Percentiles rank a stretch among this genome's conserved stretches.
Conservation (phyloP, 2,888 invertebrate species). For the Galerucella pusilla region DNA sequence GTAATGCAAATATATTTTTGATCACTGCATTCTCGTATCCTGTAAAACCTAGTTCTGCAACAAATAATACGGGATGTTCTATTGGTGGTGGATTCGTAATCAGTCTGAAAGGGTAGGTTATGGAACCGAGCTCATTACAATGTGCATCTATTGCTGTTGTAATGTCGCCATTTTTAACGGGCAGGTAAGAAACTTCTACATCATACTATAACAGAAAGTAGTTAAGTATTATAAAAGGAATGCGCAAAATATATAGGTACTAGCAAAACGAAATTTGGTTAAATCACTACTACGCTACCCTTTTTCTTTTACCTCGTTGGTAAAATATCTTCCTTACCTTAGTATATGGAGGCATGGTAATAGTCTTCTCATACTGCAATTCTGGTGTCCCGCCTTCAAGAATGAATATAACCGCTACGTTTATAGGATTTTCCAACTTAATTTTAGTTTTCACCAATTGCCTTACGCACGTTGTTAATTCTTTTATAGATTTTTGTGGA, state of each 20-base stretch:
- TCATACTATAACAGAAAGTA: constrained; percentile 41
- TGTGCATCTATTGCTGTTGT: constrained; percentile 57
- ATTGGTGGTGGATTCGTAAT: constrained; percentile 51
- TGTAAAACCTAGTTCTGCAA: constrained; percentile 53
- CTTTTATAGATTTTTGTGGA: constrained; percentile 56
- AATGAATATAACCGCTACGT: constrained; percentile 54
- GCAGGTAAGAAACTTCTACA: constrained; percentile 54
- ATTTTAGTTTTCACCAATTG: constrained; percentile 53
- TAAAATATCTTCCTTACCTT: constrained; percentile 48
- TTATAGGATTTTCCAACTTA: constrained; percentile 60
- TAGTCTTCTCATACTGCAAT: constrained; percentile 50
- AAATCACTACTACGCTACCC: too few species aligned
- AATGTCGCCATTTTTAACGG: constrained; percentile 45
- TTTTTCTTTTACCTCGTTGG: too few species aligned
- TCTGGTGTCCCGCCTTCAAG: constrained; percentile 49
- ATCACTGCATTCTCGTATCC: constrained; percentile 47
- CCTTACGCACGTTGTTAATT: constrained; percentile 58
- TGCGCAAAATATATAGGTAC: neutral
- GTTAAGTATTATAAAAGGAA: neutral
- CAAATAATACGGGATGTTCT: constrained; percentile 53
- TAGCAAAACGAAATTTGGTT: too few species aligned
- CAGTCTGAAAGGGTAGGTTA: constrained; percentile 66
- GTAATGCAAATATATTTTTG: constrained; percentile 49
- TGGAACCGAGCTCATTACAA: constrained; percentile 67
- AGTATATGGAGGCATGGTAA: constrained; percentile 54